phyloP scores from a whole-genome alignment of 1,140 invertebrate genomes.

The Polypedilum vanderplanki region DNA sequence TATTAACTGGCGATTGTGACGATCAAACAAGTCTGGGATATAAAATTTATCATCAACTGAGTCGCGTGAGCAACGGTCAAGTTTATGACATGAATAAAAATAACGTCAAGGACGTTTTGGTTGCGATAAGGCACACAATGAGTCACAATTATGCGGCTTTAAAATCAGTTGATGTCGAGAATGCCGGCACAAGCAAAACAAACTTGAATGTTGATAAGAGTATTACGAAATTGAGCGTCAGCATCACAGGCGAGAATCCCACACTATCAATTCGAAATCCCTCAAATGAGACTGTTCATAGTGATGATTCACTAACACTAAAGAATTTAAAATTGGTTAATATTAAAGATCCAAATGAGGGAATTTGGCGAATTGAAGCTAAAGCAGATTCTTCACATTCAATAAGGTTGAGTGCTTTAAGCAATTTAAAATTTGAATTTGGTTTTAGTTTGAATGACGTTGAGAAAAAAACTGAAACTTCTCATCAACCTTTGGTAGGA shows the following conservation, averaged over 20 bases:
- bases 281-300: neutral
- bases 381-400: neutral
- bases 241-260: neutral
- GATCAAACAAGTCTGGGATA: neutral
- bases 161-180: neutral
- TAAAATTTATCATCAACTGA: constrained; percentile 23
- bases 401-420: neutral
- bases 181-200: neutral
- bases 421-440: neutral
- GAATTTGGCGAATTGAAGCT: neutral
- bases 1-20: neutral
- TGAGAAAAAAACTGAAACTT: neutral
- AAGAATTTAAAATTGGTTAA: neutral
- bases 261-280: neutral
- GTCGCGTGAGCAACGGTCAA: constrained; percentile 2
- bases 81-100: constrained; percentile 6
- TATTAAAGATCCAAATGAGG: neutral
- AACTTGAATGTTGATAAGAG: neutral
- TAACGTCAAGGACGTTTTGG: neutral
- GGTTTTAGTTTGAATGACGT: neutral
- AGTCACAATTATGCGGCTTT: neutral
- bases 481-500: neutral
- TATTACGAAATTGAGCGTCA: neutral
- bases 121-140: neutral
- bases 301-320: neutral